A percentile compares a stretch with the other conserved stretches of the same genome.
Conservation (phyloP, 2,113 vertebrate species). For the human (Homo sapiens) region GRCh38 chr3:43470001-43470500, state of each 20-base stretch:
- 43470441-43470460: no score
- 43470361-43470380: no score
- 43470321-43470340: accelerated
- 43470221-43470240: neutral
- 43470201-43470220: neutral
- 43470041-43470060: neutral
- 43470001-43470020: neutral
- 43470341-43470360: neutral
- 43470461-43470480: no score
- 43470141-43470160: neutral
- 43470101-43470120: neutral
- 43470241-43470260: neutral
- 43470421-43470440: no score
- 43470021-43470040: neutral
- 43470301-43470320: neutral
- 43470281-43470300: neutral
- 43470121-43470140: neutral
- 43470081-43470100: neutral
- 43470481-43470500: no score
- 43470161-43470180: neutral
- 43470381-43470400: no score
- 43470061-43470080: neutral
- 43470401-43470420: no score
- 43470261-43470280: neutral
- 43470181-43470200: neutral